Conservation (phyloP, 64 coral and sea anemone genomes). For the Pocillopora damicornis region DNA sequence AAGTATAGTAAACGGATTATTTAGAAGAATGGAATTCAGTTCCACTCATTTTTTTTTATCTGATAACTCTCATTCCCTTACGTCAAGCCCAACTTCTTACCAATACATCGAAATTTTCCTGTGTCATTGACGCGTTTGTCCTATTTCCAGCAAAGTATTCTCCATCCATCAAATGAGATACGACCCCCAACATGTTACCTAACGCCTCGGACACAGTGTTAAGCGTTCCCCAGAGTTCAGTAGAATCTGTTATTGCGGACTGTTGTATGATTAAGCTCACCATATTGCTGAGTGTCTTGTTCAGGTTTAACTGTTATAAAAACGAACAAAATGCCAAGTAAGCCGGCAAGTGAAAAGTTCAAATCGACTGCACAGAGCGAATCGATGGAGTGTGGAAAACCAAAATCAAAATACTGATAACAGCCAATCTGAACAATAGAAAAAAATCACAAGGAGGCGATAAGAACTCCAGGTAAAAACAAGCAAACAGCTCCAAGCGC, state of each 20-base stretch:
- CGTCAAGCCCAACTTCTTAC: neutral
- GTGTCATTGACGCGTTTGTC: neutral
- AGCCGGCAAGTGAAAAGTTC: neutral
- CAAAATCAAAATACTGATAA: too few relatives aligned
- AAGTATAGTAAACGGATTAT: too few relatives aligned
- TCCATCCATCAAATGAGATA: neutral
- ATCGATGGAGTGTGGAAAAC: too few relatives aligned
- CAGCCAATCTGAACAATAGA: too few relatives aligned
- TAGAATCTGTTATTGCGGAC: neutral
- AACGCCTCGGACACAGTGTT: neutral
- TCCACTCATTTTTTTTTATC: too few relatives aligned
- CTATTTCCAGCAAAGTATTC: neutral
- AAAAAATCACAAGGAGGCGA: too few relatives aligned
- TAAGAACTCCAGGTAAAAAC: too few relatives aligned
- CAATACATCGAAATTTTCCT: neutral
- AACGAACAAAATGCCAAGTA: neutral
- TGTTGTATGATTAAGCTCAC: neutral
- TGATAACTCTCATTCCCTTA: neutral
- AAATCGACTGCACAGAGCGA: too few relatives aligned
- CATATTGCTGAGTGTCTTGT: conserved; percentile 11
- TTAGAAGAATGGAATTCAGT: too few relatives aligned
- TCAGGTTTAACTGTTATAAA: neutral
- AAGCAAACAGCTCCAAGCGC: too few relatives aligned
- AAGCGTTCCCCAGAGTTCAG: neutral
- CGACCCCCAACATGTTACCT: neutral